phyloP scores from a whole-genome alignment of 2,888 invertebrate genomes.

The Ptychoptera contaminata region DNA sequence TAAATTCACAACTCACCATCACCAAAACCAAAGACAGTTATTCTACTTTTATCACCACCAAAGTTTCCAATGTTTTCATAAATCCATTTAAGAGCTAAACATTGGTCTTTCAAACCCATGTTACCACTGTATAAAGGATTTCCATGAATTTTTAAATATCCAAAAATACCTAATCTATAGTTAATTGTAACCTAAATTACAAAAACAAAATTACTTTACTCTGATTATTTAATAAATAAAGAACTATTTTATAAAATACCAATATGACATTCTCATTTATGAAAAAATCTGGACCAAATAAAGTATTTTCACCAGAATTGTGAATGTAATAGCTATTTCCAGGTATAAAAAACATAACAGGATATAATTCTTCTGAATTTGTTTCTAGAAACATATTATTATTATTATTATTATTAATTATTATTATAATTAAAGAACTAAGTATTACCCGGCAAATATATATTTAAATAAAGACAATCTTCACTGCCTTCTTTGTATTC shows the following conservation, averaged over 20 bases:
- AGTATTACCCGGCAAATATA: slow-evolving; percentile 1
- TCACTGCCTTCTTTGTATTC: neutral
- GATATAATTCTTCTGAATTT: neutral
- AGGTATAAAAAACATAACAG: slow-evolving; percentile 6
- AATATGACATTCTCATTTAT: slow-evolving; percentile 3
- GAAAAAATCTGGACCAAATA: slow-evolving; percentile 4
- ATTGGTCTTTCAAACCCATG: slow-evolving; percentile 30
- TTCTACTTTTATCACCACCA: slow-evolving; percentile 24
- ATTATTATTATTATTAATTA: neutral
- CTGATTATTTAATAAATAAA: too few species aligned
- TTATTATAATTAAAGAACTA: neutral
- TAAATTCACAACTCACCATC: slow-evolving; percentile 18
- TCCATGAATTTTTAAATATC: slow-evolving; percentile 26
- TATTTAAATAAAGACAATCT: slow-evolving; percentile 6
- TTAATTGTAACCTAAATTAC: slow-evolving; percentile 24
- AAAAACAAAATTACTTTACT: too few species aligned
- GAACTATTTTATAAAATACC: neutral
- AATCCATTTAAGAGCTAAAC: slow-evolving; percentile 25
- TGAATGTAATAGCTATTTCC: slow-evolving; percentile 1
- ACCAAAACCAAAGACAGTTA: slow-evolving; percentile 27
- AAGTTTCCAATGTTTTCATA: slow-evolving; percentile 26
- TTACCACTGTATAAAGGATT: slow-evolving; percentile 24
- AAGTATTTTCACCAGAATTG: neutral
- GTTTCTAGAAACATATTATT: neutral
- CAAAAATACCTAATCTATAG: slow-evolving; percentile 27